Percentiles rank a stretch among this genome's conserved stretches.
These are phyloP conservation scores for Brevimyrus niger DNA, from an alignment of 2,113 vertebrate genomes.

Conservation along the genomic window DNA sequence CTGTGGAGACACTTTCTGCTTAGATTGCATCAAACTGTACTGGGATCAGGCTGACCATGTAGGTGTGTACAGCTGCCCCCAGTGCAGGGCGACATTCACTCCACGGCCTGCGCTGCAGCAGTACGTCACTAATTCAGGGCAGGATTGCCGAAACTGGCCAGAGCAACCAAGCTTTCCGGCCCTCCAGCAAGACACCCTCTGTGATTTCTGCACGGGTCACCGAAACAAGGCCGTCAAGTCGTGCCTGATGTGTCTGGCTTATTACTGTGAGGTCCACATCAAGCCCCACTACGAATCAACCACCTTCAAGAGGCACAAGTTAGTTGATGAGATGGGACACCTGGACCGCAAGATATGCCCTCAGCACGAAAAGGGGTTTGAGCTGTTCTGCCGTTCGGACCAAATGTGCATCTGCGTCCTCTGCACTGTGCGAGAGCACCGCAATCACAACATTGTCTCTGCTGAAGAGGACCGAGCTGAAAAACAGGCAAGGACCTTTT, in stretches of 20 bases:
- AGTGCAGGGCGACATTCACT: conserved; percentile 60
- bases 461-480: conserved; percentile 64
- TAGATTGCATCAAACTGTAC: conserved; percentile 65
- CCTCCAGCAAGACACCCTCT: conserved; percentile 51
- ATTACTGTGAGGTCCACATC: conserved; percentile 70
- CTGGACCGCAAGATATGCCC: conserved; percentile 63
- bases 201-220: conserved; percentile 64
- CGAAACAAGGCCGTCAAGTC: conserved; percentile 62
- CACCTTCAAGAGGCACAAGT: conserved; percentile 61
- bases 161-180: conserved; percentile 44
- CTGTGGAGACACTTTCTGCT: conserved; percentile 63
- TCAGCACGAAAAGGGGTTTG: conserved; percentile 64
- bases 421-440: conserved; percentile 65
- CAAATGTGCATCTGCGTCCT: conserved; percentile 57
- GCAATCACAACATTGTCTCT: conserved; percentile 59
- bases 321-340: conserved; percentile 58
- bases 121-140: conserved; percentile 44
- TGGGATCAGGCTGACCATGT: conserved; percentile 68
- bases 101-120: conserved; percentile 54
- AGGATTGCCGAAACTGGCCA: conserved; percentile 35
- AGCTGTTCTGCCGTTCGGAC: conserved; percentile 65
- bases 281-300: conserved; percentile 66
- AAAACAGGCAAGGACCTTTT: conserved; percentile 54
- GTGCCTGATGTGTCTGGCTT: conserved; percentile 61
- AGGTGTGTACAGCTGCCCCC: conserved; percentile 61